Conservation (phyloP, 2,113 vertebrate genomes). For the Chlorodrepanis virens region DNA sequence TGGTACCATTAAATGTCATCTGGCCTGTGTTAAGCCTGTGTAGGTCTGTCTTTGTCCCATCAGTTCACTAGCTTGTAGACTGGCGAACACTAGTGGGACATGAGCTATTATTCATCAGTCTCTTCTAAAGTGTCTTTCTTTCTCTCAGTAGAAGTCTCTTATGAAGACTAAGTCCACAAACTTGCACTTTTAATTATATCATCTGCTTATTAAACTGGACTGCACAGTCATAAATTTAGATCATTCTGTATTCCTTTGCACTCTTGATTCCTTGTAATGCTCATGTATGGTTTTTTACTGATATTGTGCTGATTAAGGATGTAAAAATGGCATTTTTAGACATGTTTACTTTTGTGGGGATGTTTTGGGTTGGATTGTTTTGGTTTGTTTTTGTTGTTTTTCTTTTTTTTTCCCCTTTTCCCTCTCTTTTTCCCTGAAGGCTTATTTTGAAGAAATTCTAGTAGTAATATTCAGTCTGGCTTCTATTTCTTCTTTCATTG, state of each 20-base stretch:
- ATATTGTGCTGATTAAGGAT: neutral
- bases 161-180: neutral
- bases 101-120: neutral
- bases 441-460: neutral
- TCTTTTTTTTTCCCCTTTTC: fast-evolving
- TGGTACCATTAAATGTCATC: neutral
- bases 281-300: neutral
- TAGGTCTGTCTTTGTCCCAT: neutral
- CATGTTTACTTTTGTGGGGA: neutral
- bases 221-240: neutral
- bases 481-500: neutral
- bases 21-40: neutral
- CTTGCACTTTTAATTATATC: neutral
- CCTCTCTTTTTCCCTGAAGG: neutral
- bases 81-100: neutral
- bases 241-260: neutral
- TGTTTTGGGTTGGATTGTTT: neutral
- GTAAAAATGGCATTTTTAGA: neutral
- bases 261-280: neutral
- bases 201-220: neutral
- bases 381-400: neutral
- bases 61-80: neutral
- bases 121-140: neutral
- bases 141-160: neutral
- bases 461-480: neutral